Conservation (phyloP, 2,113 vertebrate species). For the Daphoenositta chrysoptera region DNA sequence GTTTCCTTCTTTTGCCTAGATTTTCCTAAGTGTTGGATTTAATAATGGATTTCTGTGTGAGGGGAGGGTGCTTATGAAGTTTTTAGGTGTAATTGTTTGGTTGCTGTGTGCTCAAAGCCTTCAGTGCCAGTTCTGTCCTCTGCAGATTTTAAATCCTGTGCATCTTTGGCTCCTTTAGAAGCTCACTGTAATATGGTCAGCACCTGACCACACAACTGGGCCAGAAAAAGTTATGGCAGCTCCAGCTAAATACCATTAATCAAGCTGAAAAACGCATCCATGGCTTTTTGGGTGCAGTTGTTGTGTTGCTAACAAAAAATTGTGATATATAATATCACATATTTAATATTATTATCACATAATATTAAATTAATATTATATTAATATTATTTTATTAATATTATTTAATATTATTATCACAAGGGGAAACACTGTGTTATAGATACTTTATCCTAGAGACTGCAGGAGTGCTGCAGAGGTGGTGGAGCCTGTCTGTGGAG, state of each 20-base stretch:
- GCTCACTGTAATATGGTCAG: neutral
- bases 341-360: no score
- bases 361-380: no score
- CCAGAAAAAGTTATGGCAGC: neutral
- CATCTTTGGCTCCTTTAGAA: neutral
- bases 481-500: neutral
- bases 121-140: neutral
- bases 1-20: neutral
- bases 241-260: neutral
- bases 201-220: neutral
- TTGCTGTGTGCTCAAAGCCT: constrained; percentile 12
- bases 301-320: neutral
- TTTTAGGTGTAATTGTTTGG: constrained; percentile 6
- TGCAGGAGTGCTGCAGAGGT: neutral
- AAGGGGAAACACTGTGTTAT: neutral
- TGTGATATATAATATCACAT: no score
- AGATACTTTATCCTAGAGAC: neutral
- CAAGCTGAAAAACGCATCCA: neutral
- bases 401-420: no score
- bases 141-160: neutral
- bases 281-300: neutral
- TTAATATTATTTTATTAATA: no score
- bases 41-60: constrained; percentile 14
- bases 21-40: constrained; percentile 6
- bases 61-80: neutral